These are phyloP conservation scores for Phocoena phocoena DNA, from an alignment of 2,113 vertebrate species.

Conservation along the genomic window DNA sequence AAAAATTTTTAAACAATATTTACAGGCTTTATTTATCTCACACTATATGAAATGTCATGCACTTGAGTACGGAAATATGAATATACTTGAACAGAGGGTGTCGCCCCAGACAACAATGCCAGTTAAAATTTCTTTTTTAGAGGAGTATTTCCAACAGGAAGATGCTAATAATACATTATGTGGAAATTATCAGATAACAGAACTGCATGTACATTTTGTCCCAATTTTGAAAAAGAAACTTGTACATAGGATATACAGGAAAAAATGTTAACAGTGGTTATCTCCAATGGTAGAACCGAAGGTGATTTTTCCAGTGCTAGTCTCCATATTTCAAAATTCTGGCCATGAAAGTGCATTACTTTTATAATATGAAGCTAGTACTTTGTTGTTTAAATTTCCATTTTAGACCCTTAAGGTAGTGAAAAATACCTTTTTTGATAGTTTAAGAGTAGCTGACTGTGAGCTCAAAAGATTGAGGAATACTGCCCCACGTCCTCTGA, in stretches of 20 bases:
- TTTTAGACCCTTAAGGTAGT: background rate
- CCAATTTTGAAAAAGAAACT: background rate
- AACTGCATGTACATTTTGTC: background rate
- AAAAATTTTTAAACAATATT: background rate
- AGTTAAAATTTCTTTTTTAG: background rate
- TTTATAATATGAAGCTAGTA: background rate
- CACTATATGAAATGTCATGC: background rate
- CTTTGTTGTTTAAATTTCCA: background rate
- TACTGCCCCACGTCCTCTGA: fast-evolving
- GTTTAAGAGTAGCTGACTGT: background rate
- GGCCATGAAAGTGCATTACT: background rate
- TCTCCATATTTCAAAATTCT: background rate
- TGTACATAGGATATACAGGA: background rate
- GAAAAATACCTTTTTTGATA: background rate
- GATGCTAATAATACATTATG: background rate
- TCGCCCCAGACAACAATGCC: fast-evolving
- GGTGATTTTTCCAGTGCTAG: fast-evolving
- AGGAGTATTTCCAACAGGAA: background rate
- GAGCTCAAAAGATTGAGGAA: no score
- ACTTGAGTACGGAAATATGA: background rate
- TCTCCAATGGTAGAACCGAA: fast-evolving
- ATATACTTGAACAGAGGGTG: no score
- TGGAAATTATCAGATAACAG: background rate
- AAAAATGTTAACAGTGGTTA: fast-evolving
- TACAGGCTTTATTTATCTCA: background rate